phyloP scores from a whole-genome alignment of 64 coral and sea anemone species.

The Anthopleura sola region DNA sequence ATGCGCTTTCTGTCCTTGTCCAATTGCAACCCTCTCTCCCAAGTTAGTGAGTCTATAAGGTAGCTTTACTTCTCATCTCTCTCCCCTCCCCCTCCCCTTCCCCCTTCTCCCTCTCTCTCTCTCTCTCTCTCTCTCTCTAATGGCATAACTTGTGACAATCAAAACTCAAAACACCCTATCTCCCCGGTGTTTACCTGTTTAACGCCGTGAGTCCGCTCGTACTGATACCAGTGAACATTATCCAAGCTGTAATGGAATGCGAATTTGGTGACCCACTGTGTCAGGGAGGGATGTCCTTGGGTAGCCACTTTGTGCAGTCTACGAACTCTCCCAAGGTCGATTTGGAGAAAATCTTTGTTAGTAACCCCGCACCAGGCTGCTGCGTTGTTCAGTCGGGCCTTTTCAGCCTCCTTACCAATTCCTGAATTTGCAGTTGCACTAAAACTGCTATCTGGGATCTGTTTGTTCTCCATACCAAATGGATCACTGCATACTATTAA shows the following conservation, averaged over 20 bases:
- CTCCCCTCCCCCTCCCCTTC: too few species aligned
- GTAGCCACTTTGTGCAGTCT: slow-evolving; percentile 20
- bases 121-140: too few species aligned
- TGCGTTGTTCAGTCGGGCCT: slow-evolving; percentile 23
- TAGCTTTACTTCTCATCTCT: too few species aligned
- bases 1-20: too few species aligned
- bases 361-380: slow-evolving; percentile 31
- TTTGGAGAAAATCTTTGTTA: slow-evolving; percentile 13
- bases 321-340: slow-evolving; percentile 29
- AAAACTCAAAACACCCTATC: neutral
- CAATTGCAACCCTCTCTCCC: too few species aligned
- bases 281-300: slow-evolving; percentile 23
- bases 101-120: too few species aligned
- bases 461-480: slow-evolving; percentile 27
- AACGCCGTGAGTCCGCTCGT: neutral
- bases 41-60: too few species aligned
- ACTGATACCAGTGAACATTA: slow-evolving; percentile 7
- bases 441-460: slow-evolving; percentile 29
- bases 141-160: too few species aligned
- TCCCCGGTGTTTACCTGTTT: neutral
- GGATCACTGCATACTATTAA: slow-evolving; percentile 23
- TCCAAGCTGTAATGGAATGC: slow-evolving; percentile 18
- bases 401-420: slow-evolving; percentile 25
- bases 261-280: neutral
- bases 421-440: slow-evolving; percentile 9